These are phyloP conservation scores for Chlamydotis undulata DNA, from an alignment of 2,113 vertebrate genomes.

Conservation along the genomic window DNA sequence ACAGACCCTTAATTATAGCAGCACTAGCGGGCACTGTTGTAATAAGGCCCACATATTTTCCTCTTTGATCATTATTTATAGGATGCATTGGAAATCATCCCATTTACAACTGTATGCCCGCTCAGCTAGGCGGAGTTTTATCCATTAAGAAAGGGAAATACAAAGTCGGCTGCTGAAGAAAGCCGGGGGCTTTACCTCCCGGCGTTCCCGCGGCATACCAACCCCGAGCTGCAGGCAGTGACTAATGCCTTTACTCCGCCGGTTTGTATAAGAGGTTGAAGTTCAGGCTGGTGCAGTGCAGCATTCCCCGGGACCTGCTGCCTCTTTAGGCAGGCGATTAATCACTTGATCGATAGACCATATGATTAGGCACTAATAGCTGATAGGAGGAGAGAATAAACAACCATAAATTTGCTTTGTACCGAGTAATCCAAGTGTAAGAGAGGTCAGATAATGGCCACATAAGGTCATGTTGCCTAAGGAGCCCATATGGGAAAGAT, in stretches of 20 bases:
- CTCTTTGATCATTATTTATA: constrained; percentile 75
- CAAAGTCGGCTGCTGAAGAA: constrained; percentile 59
- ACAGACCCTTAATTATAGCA: constrained; percentile 75
- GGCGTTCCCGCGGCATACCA: constrained; percentile 60
- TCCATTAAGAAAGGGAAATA: constrained; percentile 67
- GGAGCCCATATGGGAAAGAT: constrained; percentile 72
- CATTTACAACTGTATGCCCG: constrained; percentile 64
- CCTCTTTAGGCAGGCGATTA: constrained; percentile 84
- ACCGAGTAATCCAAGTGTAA: constrained; percentile 82
- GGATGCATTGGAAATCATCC: constrained; percentile 69
- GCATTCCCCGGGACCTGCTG: constrained; percentile 80
- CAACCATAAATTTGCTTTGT: constrained; percentile 84
- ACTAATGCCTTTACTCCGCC: constrained; percentile 75
- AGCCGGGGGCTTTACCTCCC: constrained; percentile 74
- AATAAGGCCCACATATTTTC: constrained; percentile 72
- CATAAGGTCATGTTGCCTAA: constrained; percentile 79
- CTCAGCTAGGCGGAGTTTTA: constrained; percentile 67
- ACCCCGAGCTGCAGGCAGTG: constrained; percentile 65
- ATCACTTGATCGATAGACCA: constrained; percentile 91
- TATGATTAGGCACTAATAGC: constrained; percentile 90
- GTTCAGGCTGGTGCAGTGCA: constrained; percentile 76
- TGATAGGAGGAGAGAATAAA: constrained; percentile 85
- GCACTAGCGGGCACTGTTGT: constrained; percentile 69
- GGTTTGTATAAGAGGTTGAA: constrained; percentile 82
- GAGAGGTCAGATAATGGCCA: constrained; percentile 82